Evolutionary conservation across 2,797 vertebrate species (phyloP), one percentile per base, ranked within the genome.

Genomic region (Alca torda): DNA sequence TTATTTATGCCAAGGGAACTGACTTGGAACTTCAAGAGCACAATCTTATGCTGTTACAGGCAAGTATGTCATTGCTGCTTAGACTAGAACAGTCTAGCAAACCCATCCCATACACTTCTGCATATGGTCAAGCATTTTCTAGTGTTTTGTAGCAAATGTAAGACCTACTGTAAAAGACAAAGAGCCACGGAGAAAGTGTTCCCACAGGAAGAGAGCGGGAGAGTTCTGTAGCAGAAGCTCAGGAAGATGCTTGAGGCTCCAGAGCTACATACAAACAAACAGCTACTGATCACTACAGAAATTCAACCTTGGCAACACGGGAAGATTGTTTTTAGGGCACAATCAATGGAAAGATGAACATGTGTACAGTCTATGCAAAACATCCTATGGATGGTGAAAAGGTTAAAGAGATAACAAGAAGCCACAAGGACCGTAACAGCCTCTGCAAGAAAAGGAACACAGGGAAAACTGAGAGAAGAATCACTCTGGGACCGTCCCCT

Each of bases 391-490:
- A 57, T 13, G 11, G 33, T 51, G 63, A 82, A 46, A 84, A 78
- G 24, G 35, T 2, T 60, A 56, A 61, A 50, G 24, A 24, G 9
- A 13, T 14, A 54, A 17, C 31, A 81, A 69, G 63, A 43, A 90
- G 33, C 7, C 41, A 26, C 13, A 82, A 73, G 43, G 24, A 12
- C 9, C 53, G 4, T 15, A n/a, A 61, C 0, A 1, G 6, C 12
- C 19, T 74, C 14, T 63, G 5, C 37, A 88, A 74, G 41, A 21
- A 77, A 70, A 61, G 12, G 16, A 65, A 11, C 46, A 74, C 60
- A 33, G 16, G 16, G 63, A 54, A 69, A 69, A 46, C n/a, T 11
- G n/a, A n/a, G 31, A 57, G 30, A 81, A 76, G 16, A 65, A 43
- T 31, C 41, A 14, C 14, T 25, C 46, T 51, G 48, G 24, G 30